phyloP scores from a whole-genome alignment of 2,888 invertebrate species.

The Mayetiola destructor region DNA sequence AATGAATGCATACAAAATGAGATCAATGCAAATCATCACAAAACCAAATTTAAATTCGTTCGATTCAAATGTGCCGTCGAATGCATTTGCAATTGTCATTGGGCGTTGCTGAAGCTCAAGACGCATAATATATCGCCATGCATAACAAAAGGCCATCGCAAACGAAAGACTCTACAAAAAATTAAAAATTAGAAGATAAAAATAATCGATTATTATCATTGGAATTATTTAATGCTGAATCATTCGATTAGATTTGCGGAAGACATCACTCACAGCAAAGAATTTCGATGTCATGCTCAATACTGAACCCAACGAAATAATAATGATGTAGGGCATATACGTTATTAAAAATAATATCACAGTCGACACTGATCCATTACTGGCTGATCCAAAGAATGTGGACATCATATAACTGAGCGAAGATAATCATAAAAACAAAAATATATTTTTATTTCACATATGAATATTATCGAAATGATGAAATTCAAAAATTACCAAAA shows the following conservation, averaged over 20 bases:
- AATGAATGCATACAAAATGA: conserved; percentile 40
- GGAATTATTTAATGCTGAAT: too few relatives aligned
- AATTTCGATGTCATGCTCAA: conserved; percentile 38
- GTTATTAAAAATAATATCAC: conserved; percentile 55
- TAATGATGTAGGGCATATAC: conserved; percentile 53
- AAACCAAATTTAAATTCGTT: conserved; percentile 52
- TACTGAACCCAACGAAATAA: conserved; percentile 47
- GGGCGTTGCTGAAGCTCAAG: conserved; percentile 57
- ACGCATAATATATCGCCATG: conserved; percentile 55
- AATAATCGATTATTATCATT: too few relatives aligned
- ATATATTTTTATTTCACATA: too few relatives aligned
- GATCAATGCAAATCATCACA: conserved; percentile 56
- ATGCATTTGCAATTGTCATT: conserved; percentile 45
- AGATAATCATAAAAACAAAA: background rate
- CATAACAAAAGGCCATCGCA: conserved; percentile 70
- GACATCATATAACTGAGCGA: conserved; percentile 47
- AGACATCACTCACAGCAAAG: conserved; percentile 38
- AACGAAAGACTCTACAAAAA: conserved; percentile 52
- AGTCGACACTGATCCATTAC: conserved; percentile 47
- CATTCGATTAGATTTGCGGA: too few relatives aligned
- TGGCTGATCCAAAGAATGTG: conserved; percentile 49
- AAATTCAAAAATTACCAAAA: too few relatives aligned
- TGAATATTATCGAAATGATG: too few relatives aligned
- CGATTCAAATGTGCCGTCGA: conserved; percentile 41
- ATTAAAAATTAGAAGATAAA: too few relatives aligned